Percentiles rank a stretch among this genome's conserved stretches.
Evolutionary conservation across 2,888 invertebrate genomes (phyloP).

Genomic region (Perithous albicinctus): DNA sequence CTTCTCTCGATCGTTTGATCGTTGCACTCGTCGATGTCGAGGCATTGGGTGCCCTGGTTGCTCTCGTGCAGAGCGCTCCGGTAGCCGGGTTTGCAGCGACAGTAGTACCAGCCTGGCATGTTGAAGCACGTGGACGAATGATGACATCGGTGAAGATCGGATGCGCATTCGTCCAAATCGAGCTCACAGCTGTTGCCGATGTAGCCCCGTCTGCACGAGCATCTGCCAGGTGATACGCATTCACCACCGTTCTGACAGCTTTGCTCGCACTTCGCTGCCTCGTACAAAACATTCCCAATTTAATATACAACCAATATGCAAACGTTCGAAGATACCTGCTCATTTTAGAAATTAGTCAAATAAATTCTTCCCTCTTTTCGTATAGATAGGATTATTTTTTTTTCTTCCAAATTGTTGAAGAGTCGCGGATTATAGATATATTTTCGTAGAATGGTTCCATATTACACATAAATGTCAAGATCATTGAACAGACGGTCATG

Average conservation of each 20-base stretch:
- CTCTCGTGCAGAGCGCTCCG: slow-evolving; percentile 87
- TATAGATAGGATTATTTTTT: too few relatives aligned
- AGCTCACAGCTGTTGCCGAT: slow-evolving; percentile 93
- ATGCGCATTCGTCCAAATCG: slow-evolving; percentile 94
- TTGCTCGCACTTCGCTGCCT: slow-evolving; percentile 91
- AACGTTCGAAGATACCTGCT: too few relatives aligned
- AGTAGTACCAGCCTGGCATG: slow-evolving; percentile 96
- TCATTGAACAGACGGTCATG: too few relatives aligned
- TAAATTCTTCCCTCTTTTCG: too few relatives aligned
- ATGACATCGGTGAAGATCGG: slow-evolving; percentile 90
- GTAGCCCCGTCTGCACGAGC: slow-evolving; percentile 93
- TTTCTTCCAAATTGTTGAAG: too few relatives aligned
- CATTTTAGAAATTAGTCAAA: too few relatives aligned
- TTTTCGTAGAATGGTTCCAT: too few relatives aligned
- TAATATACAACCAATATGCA: not conserved
- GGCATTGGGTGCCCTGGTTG: slow-evolving; percentile 87
- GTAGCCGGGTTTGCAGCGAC: slow-evolving; percentile 93
- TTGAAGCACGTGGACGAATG: slow-evolving; percentile 93
- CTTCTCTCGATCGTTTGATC: slow-evolving; percentile 86
- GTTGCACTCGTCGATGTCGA: slow-evolving; percentile 94
- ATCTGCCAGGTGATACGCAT: slow-evolving; percentile 91
- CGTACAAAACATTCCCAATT: not conserved
- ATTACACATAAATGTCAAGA: too few relatives aligned
- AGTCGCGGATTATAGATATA: too few relatives aligned
- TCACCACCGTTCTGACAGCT: slow-evolving; percentile 94